A percentile compares a stretch with the other conserved stretches of the same genome.
These are phyloP conservation scores for Chiridota heheva DNA, from an alignment of 35 echinoderm and acorn worm species.

Conservation along the genomic window DNA sequence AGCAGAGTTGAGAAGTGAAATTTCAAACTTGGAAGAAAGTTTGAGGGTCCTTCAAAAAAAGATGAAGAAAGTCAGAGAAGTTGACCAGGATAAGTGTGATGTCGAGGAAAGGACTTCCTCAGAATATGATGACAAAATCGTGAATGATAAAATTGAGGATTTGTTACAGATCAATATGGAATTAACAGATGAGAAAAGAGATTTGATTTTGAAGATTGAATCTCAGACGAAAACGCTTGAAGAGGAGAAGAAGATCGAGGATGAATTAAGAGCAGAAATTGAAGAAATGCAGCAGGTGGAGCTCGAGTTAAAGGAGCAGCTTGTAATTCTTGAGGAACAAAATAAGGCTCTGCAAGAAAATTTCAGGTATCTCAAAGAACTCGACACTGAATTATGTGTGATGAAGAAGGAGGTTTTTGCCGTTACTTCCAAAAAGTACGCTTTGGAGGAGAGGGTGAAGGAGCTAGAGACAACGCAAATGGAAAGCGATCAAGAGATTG, in stretches of 20 bases:
- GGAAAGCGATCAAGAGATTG: slow-evolving; percentile 19
- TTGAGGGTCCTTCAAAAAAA: too few relatives aligned
- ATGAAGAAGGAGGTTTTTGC: slow-evolving; percentile 55
- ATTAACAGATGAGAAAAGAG: too few relatives aligned
- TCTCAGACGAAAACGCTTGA: slow-evolving; percentile 15
- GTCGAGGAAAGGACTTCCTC: too few relatives aligned
- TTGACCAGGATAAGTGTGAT: too few relatives aligned
- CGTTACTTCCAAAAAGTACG: not conserved
- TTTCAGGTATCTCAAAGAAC: slow-evolving; percentile 26
- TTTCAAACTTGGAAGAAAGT: too few relatives aligned
- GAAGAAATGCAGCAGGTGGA: slow-evolving; percentile 20
- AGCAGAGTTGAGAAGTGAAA: too few relatives aligned
- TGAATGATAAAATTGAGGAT: too few relatives aligned
- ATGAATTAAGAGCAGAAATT: slow-evolving; percentile 29
- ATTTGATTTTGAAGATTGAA: slow-evolving; percentile 33
- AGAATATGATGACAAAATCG: too few relatives aligned
- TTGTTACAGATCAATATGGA: too few relatives aligned
- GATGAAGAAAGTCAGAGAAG: too few relatives aligned
- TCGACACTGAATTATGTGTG: slow-evolving; percentile 26
- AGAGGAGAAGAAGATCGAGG: slow-evolving; percentile 20
- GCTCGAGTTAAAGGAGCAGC: slow-evolving; percentile 17
- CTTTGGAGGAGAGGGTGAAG: slow-evolving; percentile 37
- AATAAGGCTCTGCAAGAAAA: slow-evolving; percentile 28
- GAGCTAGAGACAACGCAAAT: slow-evolving; percentile 47
- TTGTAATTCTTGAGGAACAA: slow-evolving; percentile 17